Evolutionary conservation across 2,888 invertebrate genomes (phyloP), one percentile per base, ranked within the genome.

Genomic region (Drosophila neutralis): DNA sequence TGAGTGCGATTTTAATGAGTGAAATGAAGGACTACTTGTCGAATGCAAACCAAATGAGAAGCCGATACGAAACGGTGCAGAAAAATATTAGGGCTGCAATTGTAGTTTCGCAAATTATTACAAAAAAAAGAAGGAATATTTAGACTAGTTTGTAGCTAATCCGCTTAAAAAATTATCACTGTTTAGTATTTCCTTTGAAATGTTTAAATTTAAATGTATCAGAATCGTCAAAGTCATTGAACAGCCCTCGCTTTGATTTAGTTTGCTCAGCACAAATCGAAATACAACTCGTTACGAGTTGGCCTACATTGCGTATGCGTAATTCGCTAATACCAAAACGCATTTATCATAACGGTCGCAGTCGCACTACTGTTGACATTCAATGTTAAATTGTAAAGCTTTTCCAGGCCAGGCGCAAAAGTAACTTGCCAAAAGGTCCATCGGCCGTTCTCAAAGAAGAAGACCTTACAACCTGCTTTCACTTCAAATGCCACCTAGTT

Each of bases 21-120:
- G 71, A 84, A 84, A 87, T 82, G 69, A 84, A 87, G 83, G 73
- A 61, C 68, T 66, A 74, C 87, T 83, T 83, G 78, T 76, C 62
- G 68, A 62, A 60, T 61, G 53, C 68, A 62, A 68, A 48, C 58
- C 49, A 48, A 51, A 63, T 42, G 52, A 48, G 58, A 38, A 51
- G 8, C 24, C 45, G 65, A 48, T 53, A 45, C 38, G 31, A 52
- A 49, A 45, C 27, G 18, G 11, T 48, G 42, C 49, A 38, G 35
- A 53, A 59, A 36, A 13, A 24, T 13, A 29, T 48, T 53, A 62
- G 76, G 54, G 61, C 15, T 35, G 35, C 52, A 29, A 18, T 15
- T 35, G 4, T 1, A 53, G 35, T 51, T 61, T 4, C 8, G 0
- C 0, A 15, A 29, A 27, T 13, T 8, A n/a, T n/a, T 51, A 6